Conservation (phyloP, 2,113 vertebrate genomes). For the Lepisosteus osseus region DNA sequence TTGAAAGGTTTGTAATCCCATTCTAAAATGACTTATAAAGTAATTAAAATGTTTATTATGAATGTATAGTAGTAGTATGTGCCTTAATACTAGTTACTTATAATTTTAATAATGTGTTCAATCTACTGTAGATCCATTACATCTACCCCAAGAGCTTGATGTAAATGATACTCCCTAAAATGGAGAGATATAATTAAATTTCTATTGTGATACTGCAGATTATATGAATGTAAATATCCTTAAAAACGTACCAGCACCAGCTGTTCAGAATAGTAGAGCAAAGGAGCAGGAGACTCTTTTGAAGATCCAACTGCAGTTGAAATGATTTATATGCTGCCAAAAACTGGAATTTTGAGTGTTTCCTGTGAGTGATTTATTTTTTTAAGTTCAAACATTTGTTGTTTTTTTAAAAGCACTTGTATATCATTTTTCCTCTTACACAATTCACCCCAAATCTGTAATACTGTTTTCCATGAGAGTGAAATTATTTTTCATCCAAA, state of each 20-base stretch:
- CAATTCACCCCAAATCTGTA: constrained; percentile 20
- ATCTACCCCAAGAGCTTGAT: too few relatives aligned
- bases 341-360: constrained; percentile 31
- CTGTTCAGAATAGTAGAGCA: constrained; percentile 23
- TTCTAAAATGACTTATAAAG: too few relatives aligned
- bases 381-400: constrained; percentile 31
- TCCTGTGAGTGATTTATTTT: constrained; percentile 43
- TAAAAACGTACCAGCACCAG: constrained; percentile 28
- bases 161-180: too few relatives aligned
- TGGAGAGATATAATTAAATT: too few relatives aligned
- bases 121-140: too few relatives aligned
- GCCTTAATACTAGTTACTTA: too few relatives aligned
- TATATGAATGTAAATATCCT: constrained; percentile 2
- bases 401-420: constrained; percentile 27
- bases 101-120: too few relatives aligned
- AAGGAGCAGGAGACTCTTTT: constrained; percentile 24
- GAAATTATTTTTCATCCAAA: too few relatives aligned
- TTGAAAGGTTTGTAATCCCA: too few relatives aligned
- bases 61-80: too few relatives aligned
- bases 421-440: not conserved
- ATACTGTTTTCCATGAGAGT: not conserved
- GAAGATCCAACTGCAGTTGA: constrained; percentile 51
- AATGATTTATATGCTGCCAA: constrained; percentile 57
- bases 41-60: too few relatives aligned
- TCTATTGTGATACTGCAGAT: not conserved